Percentiles rank a stretch among this genome's conserved stretches.
phyloP scores from a whole-genome alignment of 2,888 invertebrate species.

The Tipula helvola region DNA sequence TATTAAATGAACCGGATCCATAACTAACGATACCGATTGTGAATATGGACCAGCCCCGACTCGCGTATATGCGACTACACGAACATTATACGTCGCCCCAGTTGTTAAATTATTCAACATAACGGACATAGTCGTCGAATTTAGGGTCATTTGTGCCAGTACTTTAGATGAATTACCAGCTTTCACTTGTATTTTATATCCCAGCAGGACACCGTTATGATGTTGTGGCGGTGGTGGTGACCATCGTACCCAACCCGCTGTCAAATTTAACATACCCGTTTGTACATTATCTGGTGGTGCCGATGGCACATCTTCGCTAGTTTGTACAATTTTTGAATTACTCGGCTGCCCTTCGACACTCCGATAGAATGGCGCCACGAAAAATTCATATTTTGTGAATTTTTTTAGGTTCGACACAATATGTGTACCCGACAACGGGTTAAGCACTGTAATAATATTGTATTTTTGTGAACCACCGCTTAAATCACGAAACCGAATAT shows the following conservation, averaged over 20 bases:
- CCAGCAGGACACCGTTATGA: slow-evolving; percentile 52
- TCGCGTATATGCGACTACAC: slow-evolving; percentile 78
- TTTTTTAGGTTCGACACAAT: slow-evolving; percentile 60
- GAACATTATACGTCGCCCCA: slow-evolving; percentile 75
- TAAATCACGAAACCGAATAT: slow-evolving; percentile 51
- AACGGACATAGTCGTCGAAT: slow-evolving; percentile 79
- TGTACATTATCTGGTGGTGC: slow-evolving; percentile 68
- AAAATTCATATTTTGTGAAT: slow-evolving; percentile 75
- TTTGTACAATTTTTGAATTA: slow-evolving; percentile 73
- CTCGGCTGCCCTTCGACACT: slow-evolving; percentile 87
- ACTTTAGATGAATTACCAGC: slow-evolving; percentile 41
- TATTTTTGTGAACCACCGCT: slow-evolving; percentile 48
- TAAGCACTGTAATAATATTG: slow-evolving; percentile 51
- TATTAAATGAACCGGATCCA: slow-evolving; percentile 35
- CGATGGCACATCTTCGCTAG: slow-evolving; percentile 76
- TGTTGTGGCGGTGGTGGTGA: slow-evolving; percentile 64
- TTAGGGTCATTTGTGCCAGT: slow-evolving; percentile 72
- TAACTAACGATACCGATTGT: slow-evolving; percentile 42
- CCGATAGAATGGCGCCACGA: slow-evolving; percentile 73
- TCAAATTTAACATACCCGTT: slow-evolving; percentile 66
- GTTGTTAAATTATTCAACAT: slow-evolving; percentile 77
- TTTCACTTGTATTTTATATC: slow-evolving; percentile 45
- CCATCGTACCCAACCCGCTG: slow-evolving; percentile 71
- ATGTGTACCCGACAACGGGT: slow-evolving; percentile 48
- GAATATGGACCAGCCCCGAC: slow-evolving; percentile 84